These are phyloP conservation scores for Melitaea cinxia DNA, from an alignment of 1,140 invertebrate genomes.

Conservation along the genomic window DNA sequence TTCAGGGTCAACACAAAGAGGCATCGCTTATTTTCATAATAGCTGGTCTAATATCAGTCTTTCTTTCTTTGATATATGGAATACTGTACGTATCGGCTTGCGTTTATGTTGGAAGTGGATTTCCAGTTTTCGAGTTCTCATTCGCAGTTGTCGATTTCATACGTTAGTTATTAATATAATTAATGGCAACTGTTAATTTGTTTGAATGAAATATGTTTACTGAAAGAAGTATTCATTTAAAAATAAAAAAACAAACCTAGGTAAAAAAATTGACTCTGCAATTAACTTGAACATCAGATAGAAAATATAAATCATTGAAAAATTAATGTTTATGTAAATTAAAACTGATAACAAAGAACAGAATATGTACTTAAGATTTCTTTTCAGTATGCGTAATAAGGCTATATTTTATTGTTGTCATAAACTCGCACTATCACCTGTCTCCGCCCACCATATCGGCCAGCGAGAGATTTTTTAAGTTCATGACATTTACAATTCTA, in stretches of 20 bases:
- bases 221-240: too few relatives aligned
- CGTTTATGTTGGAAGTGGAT: constrained; percentile 43
- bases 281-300: too few relatives aligned
- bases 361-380: constrained; percentile 12
- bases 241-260: too few relatives aligned
- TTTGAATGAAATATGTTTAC: neutral
- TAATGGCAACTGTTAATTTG: neutral
- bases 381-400: constrained; percentile 50
- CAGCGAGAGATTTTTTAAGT: constrained; percentile 9
- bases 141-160: constrained; percentile 51
- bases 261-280: neutral
- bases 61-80: constrained; percentile 53
- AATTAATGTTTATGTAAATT: neutral
- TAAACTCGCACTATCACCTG: constrained; percentile 39
- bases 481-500: constrained; percentile 7
- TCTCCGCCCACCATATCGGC: constrained; percentile 14
- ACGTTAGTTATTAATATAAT: constrained; percentile 44
- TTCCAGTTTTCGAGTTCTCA: constrained; percentile 58
- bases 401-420: constrained; percentile 51
- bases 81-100: constrained; percentile 54
- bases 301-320: neutral
- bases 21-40: constrained; percentile 44
- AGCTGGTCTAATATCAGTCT: constrained; percentile 37
- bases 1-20: constrained; percentile 43
- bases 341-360: neutral